Percentiles rank a stretch among this genome's conserved stretches.
Evolutionary conservation across 2,113 vertebrate genomes (phyloP).

Genomic region (Lynx canadensis): DNA sequence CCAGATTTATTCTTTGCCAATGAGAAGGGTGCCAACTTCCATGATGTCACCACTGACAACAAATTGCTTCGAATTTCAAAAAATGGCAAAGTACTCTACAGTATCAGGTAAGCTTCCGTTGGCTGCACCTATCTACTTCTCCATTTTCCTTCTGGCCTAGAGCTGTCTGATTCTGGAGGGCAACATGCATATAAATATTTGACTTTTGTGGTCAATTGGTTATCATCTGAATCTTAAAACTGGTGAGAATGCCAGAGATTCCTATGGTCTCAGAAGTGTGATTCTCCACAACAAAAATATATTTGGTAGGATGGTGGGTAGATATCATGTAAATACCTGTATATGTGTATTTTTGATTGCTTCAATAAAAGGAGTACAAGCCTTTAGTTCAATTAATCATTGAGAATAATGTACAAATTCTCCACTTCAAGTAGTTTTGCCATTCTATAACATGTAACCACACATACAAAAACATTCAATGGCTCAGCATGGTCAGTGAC

Average conservation of each 20-base stretch:
- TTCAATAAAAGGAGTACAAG: background rate
- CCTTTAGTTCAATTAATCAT: background rate
- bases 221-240: conserved; percentile 60
- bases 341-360: background rate
- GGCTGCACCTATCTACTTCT: background rate
- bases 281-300: background rate
- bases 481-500: background rate
- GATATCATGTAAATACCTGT: background rate
- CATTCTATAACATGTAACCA: background rate
- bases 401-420: background rate
- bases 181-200: conserved; percentile 25
- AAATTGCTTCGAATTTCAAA: conserved; percentile 98
- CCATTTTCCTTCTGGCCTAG: background rate
- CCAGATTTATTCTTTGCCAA: conserved; percentile 99
- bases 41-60: conserved; percentile 99
- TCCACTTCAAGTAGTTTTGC: conserved; percentile 20
- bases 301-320: background rate
- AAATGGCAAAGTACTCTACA: conserved; percentile 97
- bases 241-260: background rate
- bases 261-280: background rate
- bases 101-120: conserved; percentile 92
- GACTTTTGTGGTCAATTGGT: background rate
- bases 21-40: conserved; percentile 99
- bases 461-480: background rate
- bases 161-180: background rate